These are phyloP conservation scores for Ctenoplectra terminalis DNA, from an alignment of 1,140 invertebrate genomes.

Conservation along the genomic window DNA sequence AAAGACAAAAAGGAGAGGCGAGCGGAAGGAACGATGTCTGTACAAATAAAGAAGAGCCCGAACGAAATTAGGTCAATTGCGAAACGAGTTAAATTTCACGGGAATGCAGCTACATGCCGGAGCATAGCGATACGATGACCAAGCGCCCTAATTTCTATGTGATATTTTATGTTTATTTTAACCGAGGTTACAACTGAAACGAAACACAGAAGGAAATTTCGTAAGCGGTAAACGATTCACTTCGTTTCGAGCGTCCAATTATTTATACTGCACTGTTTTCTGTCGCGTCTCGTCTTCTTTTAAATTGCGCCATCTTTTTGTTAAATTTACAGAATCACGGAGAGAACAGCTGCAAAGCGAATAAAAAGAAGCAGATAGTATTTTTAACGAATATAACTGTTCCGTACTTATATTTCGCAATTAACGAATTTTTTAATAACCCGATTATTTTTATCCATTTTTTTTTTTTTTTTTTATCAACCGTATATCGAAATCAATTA, in stretches of 20 bases:
- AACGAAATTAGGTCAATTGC: slow-evolving; percentile 50
- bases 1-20: background rate
- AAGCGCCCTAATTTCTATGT: slow-evolving; percentile 34
- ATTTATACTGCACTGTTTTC: background rate
- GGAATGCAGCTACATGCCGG: slow-evolving; percentile 18
- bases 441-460: background rate
- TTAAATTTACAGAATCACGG: background rate
- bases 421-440: background rate
- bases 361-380: too few species aligned
- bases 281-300: too few species aligned
- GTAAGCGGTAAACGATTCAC: background rate
- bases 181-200: background rate
- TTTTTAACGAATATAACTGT: background rate
- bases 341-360: background rate
- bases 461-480: background rate
- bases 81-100: slow-evolving; percentile 41
- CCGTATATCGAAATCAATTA: background rate
- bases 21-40: background rate
- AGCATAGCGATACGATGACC: slow-evolving; percentile 34
- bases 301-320: background rate
- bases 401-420: background rate
- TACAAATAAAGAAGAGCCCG: slow-evolving; percentile 35
- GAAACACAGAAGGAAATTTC: background rate
- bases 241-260: background rate
- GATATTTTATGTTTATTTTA: slow-evolving; percentile 44